A percentile compares a stretch with the other conserved stretches of the same genome.
phyloP scores from a whole-genome alignment of 2,888 invertebrate species.

The Acronicta aceris region DNA sequence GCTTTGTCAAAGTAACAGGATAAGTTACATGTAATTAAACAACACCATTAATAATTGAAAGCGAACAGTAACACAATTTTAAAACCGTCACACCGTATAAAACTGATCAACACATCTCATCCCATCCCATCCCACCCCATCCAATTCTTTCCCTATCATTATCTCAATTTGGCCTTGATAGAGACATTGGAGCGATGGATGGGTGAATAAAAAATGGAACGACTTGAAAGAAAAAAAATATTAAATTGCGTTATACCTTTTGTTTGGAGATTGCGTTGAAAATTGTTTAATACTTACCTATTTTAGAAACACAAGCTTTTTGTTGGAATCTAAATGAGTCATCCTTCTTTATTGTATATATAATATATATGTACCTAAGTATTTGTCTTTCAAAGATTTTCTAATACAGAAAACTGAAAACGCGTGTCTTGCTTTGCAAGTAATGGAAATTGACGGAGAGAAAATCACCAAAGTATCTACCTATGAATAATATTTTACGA shows the following conservation, averaged over 20 bases:
- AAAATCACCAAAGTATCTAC: no score
- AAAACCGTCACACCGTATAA: constrained; percentile 35
- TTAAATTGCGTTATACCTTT: constrained; percentile 50
- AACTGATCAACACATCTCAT: constrained; percentile 32
- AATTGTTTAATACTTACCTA: constrained; percentile 39
- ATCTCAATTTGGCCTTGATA: constrained; percentile 77
- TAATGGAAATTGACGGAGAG: no score
- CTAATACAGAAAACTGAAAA: neutral
- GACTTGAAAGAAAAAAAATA: constrained; percentile 47
- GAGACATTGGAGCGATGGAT: constrained; percentile 69
- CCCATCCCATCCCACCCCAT: no score
- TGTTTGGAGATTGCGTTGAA: constrained; percentile 39
- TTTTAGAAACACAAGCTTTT: constrained; percentile 32
- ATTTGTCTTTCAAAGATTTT: neutral
- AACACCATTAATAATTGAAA: constrained; percentile 34
- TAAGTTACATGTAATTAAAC: constrained; percentile 37
- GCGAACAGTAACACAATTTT: constrained; percentile 42
- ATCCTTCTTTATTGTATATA: constrained; percentile 18
- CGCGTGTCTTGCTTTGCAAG: no score
- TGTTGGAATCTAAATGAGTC: constrained; percentile 13
- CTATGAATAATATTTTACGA: no score
- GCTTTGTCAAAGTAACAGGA: constrained; percentile 30
- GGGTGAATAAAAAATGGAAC: constrained; percentile 51
- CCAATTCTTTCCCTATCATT: constrained; percentile 69
- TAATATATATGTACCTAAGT: no score